phyloP scores from a whole-genome alignment of 2,113 vertebrate species.

The Apodemus sylvaticus region DNA sequence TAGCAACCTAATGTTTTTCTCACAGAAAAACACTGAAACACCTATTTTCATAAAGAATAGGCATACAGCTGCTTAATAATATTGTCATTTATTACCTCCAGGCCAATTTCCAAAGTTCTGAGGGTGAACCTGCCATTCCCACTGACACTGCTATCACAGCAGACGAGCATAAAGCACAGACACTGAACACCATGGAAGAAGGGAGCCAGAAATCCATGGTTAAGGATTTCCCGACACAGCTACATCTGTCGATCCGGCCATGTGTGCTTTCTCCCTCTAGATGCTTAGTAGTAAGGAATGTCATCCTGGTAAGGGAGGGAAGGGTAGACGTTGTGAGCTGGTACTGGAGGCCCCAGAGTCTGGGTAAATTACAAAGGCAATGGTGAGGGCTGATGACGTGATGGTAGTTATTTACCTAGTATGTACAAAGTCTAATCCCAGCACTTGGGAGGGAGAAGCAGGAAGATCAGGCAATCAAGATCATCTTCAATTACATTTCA shows the following conservation, averaged over 20 bases:
- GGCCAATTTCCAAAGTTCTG: not conserved
- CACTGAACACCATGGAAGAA: not conserved
- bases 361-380: constrained; percentile 38
- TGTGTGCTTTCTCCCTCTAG: not conserved
- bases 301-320: not conserved
- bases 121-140: not conserved
- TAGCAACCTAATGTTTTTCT: not conserved
- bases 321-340: constrained; percentile 43
- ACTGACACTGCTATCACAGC: not conserved
- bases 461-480: not conserved
- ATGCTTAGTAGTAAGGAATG: constrained; percentile 42
- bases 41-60: not conserved
- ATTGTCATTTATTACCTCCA: not conserved
- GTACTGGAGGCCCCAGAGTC: not conserved
- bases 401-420: not conserved
- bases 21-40: not conserved
- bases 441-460: not conserved
- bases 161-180: not conserved
- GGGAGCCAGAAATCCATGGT: not conserved
- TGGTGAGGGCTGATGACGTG: not conserved
- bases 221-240: not conserved
- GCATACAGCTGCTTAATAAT: not conserved
- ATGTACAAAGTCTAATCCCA: not conserved
- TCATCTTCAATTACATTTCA: not conserved
- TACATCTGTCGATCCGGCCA: not conserved